Conservation (phyloP, 2,113 vertebrate species). For the Crotalus horridus region DNA sequence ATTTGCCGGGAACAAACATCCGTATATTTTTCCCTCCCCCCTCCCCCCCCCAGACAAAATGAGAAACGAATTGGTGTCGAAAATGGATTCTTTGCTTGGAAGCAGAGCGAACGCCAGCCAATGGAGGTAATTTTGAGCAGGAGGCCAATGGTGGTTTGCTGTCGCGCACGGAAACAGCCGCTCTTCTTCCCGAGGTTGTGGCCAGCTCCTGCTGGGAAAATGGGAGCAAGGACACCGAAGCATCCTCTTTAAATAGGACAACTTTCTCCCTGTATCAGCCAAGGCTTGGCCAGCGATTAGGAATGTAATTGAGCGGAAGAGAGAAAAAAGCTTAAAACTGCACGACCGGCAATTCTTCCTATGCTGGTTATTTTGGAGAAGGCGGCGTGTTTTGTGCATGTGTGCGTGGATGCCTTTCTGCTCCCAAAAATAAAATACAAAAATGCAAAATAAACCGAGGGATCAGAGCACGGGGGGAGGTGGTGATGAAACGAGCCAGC, state of each 20-base stretch:
- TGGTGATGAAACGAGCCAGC: too few relatives aligned
- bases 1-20: background rate
- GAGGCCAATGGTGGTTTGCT: background rate
- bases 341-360: background rate
- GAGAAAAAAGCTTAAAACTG: background rate
- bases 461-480: background rate
- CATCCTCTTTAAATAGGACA: background rate
- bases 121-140: background rate
- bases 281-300: background rate
- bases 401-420: background rate
- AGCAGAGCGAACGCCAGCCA: background rate
- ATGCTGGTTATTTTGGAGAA: background rate
- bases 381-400: background rate
- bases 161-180: background rate
- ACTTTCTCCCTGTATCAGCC: background rate
- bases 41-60: background rate
- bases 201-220: conserved; percentile 19
- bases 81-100: background rate
- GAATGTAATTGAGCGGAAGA: conserved; percentile 24
- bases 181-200: background rate
- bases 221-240: background rate
- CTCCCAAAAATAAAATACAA: too few relatives aligned
- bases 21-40: too few relatives aligned
- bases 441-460: background rate
- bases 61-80: conserved; percentile 19